These are phyloP conservation scores for Dipodomys merriami DNA, from an alignment of 2,113 vertebrate genomes.

Conservation along the genomic window DNA sequence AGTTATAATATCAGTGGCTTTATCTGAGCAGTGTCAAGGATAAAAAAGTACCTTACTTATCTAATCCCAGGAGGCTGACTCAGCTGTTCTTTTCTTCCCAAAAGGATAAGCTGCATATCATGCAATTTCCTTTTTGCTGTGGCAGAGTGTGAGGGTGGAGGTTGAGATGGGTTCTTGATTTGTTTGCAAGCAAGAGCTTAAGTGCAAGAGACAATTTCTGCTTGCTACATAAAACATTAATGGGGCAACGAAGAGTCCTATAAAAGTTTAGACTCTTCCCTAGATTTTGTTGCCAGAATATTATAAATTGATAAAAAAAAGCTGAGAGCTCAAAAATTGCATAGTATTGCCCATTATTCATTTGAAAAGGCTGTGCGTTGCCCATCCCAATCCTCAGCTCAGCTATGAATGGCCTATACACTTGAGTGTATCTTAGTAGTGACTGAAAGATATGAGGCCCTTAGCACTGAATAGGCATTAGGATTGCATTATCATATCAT, in stretches of 20 bases:
- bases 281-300: slow-evolving; percentile 43
- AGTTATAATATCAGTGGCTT: slow-evolving; percentile 34
- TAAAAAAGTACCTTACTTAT: slow-evolving; percentile 62
- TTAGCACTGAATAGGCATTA: slow-evolving; percentile 30
- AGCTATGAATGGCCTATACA: slow-evolving; percentile 11
- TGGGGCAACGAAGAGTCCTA: not conserved
- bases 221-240: not conserved
- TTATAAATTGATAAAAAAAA: slow-evolving; percentile 35
- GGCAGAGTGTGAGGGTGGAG: not conserved
- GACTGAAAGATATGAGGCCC: slow-evolving; percentile 43
- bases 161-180: not conserved
- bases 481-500: slow-evolving; percentile 69
- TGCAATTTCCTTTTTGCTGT: slow-evolving; percentile 16
- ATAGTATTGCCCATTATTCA: slow-evolving; percentile 4
- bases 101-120: slow-evolving; percentile 44
- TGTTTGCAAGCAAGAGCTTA: slow-evolving; percentile 26
- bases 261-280: slow-evolving; percentile 3
- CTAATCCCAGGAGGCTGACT: slow-evolving; percentile 62
- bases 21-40: slow-evolving; percentile 56
- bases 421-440: not conserved
- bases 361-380: slow-evolving; percentile 9
- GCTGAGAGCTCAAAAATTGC: slow-evolving; percentile 11
- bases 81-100: slow-evolving; percentile 58
- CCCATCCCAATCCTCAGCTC: not conserved
- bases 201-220: slow-evolving; percentile 18